phyloP scores from a whole-genome alignment of 1,140 invertebrate genomes.

The Caerostris extrusa region DNA sequence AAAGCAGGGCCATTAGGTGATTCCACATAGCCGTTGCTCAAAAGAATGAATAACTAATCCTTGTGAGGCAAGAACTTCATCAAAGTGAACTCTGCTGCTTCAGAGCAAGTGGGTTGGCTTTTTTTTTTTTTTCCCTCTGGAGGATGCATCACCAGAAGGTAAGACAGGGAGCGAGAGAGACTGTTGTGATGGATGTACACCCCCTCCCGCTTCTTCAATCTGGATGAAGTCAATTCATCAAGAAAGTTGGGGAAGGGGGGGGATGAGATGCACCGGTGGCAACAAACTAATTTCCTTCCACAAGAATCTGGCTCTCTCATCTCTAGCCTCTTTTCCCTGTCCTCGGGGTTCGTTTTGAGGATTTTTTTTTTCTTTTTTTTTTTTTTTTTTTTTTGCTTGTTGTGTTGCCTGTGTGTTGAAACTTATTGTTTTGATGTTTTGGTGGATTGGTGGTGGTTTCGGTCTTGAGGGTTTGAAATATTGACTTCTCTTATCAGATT shows the following conservation, averaged over 20 bases:
- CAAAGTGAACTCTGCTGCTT: not conserved
- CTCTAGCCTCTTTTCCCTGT: not conserved
- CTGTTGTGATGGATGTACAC: constrained; percentile 55
- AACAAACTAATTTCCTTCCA: constrained; percentile 70
- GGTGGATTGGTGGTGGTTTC: not conserved
- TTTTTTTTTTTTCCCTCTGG: not conserved
- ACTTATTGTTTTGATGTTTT: constrained; percentile 48
- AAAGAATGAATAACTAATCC: constrained; percentile 3
- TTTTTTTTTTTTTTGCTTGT: not conserved
- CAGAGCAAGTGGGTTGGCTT: not conserved
- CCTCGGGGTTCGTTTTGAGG: not conserved
- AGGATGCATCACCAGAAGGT: not conserved
- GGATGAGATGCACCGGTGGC: not conserved
- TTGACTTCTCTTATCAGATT: too few species aligned
- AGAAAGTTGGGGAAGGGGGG: not conserved
- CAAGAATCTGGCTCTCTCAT: not conserved
- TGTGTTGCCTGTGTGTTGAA: not conserved
- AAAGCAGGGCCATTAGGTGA: not conserved
- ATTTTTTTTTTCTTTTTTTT: not conserved
- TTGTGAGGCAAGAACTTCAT: not conserved
- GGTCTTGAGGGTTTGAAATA: not conserved
- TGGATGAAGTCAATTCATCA: constrained; percentile 73
- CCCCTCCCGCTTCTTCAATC: constrained; percentile 69
- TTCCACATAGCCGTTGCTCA: not conserved
- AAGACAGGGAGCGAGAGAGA: constrained; percentile 63